These are phyloP conservation scores for Hippocampus guttulatus DNA, from an alignment of 2,113 vertebrate genomes.

Conservation along the genomic window DNA sequence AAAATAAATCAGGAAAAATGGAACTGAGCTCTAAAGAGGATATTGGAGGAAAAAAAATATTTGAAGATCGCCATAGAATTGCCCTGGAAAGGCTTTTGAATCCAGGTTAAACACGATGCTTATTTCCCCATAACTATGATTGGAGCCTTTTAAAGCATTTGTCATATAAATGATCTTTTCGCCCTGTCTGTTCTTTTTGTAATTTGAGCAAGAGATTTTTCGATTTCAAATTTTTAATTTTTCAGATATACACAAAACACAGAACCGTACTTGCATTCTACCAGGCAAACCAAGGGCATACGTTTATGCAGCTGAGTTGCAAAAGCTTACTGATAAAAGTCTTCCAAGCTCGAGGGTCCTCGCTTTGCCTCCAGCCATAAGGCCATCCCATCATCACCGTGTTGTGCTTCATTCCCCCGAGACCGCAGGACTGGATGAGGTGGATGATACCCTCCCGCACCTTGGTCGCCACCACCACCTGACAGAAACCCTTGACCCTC, in stretches of 20 bases:
- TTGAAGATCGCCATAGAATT: no score
- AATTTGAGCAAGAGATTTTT: no score
- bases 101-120: no score
- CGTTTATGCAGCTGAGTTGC: not conserved
- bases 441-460: slow-evolving; percentile 91
- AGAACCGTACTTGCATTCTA: not conserved
- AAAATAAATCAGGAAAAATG: no score
- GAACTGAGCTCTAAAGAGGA: no score
- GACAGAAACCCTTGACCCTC: slow-evolving; percentile 96
- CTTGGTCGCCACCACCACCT: slow-evolving; percentile 90
- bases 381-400: slow-evolving; percentile 97
- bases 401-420: slow-evolving; percentile 97
- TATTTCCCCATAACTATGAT: no score
- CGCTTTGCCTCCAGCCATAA: slow-evolving; percentile 96
- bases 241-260: not conserved
- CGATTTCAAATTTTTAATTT: no score
- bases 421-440: slow-evolving; percentile 94
- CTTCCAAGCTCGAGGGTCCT: slow-evolving; percentile 97
- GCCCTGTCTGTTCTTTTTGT: no score
- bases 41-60: no score
- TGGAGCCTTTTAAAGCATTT: no score
- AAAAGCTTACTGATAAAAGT: slow-evolving; percentile 87
- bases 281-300: not conserved
- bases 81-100: no score
- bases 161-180: no score